Base-by-base conservation (phyloP, 2,888 invertebrate genomes). In the Tuberolachnus salignus region DNA sequence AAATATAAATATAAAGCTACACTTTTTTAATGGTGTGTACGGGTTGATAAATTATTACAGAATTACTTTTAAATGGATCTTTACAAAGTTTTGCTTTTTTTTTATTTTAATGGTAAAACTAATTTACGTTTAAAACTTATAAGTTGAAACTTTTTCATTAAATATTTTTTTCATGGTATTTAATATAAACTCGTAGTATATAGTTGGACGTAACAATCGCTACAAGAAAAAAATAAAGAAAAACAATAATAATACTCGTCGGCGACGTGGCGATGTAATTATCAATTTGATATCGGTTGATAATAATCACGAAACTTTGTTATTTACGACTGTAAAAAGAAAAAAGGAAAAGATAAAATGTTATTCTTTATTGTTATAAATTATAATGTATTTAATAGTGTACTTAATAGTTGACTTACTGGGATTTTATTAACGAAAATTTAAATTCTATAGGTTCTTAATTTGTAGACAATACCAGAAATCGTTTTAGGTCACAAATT, bases 291-390 rank as follows among this genome's bases (percentile, higher is more conserved):
- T 59, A 71, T 61, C 21, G 61, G 21, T 19, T 49, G 59, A 72
- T 61, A 49, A 49, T 61, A 61, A 72, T 72, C 59, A 34, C 19
- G 6, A 61, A 61, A 73, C 72, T 73, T 73, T 51, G 11, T 51
- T 63, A 19, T 73, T 51, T 61, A 73, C 19, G 1, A 4, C 34
- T 72, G n/a, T 42, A 14, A 34, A 34, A 34, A n/a, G n/a, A n/a
- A n/a, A n/a, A n/a, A n/a, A n/a, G n/a, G n/a, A n/a, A n/a, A n/a
- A n/a, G n/a, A 34, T 34, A 34, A 34, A 34, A 34, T 6, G 6
- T 6, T 34, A 34, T n/a, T n/a, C n/a, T n/a, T n/a, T n/a, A n/a
- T n/a, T n/a, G n/a, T n/a, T n/a, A 34, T 34, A 34, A 34, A 34
- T 34, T 34, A 34, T 34, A 34, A 34, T 6, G 34, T 34, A 34